phyloP scores from a whole-genome alignment of 2,888 invertebrate species.

The Thyatira batis region DNA sequence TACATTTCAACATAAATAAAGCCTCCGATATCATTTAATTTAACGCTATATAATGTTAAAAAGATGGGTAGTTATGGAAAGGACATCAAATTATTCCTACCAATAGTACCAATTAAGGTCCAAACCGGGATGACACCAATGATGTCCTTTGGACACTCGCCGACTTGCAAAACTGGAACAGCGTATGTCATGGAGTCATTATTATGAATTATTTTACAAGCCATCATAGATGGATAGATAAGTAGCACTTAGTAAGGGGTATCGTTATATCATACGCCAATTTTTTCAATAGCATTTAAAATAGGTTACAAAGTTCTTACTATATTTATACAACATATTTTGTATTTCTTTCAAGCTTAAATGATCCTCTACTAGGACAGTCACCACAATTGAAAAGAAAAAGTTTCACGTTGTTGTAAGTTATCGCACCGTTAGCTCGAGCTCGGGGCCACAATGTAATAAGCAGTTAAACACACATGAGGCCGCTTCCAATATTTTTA shows the following conservation, averaged over 20 bases:
- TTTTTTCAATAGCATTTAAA: too few species aligned
- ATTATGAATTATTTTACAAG: too few species aligned
- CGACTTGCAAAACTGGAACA: constrained; percentile 43
- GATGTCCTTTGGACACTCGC: constrained; percentile 59
- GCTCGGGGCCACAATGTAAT: constrained; percentile 67
- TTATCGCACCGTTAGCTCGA: constrained; percentile 61
- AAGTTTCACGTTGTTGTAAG: constrained; percentile 32
- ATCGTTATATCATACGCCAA: too few species aligned
- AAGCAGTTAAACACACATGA: constrained; percentile 68
- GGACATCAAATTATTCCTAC: constrained; percentile 53
- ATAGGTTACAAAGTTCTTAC: too few species aligned
- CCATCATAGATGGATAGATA: too few species aligned
- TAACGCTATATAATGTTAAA: constrained; percentile 49
- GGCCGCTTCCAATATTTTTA: constrained; percentile 62
- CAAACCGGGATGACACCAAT: constrained; percentile 50
- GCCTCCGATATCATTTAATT: constrained; percentile 45
- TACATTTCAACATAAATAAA: constrained; percentile 19
- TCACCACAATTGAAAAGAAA: too few species aligned
- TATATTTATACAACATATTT: too few species aligned
- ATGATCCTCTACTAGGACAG: too few species aligned
- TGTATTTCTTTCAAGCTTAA: too few species aligned
- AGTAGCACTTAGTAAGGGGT: too few species aligned
- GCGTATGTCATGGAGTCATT: constrained; percentile 24
- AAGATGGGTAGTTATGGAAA: constrained; percentile 42
- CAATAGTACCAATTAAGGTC: constrained; percentile 59